phyloP scores from a whole-genome alignment of 2,888 invertebrate genomes.

The Cryptocephalus primarius region DNA sequence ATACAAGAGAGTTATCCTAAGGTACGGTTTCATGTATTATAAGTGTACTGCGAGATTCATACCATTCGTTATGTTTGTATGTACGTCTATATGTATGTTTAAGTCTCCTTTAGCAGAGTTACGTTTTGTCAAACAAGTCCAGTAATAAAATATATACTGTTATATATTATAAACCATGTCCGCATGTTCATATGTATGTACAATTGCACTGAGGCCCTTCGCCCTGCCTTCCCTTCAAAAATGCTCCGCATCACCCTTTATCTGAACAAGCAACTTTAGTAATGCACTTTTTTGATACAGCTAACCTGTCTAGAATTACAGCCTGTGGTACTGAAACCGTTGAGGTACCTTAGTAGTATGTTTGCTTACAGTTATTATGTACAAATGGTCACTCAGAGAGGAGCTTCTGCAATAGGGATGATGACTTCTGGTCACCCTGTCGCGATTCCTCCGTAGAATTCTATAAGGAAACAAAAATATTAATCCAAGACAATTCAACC shows the following conservation, averaged over 20 bases:
- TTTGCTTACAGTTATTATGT: slow-evolving; percentile 34
- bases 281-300: slow-evolving; percentile 40
- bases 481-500: too few species aligned
- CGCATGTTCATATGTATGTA: slow-evolving; percentile 39
- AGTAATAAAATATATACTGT: slow-evolving; percentile 38
- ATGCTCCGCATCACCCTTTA: slow-evolving; percentile 27
- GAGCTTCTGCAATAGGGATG: slow-evolving; percentile 76
- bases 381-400: slow-evolving; percentile 52
- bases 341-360: slow-evolving; percentile 41
- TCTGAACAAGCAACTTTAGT: slow-evolving; percentile 36
- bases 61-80: too few species aligned
- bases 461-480: slow-evolving; percentile 36
- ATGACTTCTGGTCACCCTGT: slow-evolving; percentile 68
- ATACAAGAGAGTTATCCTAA: too few species aligned
- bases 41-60: too few species aligned
- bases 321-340: slow-evolving; percentile 37
- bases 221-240: slow-evolving; percentile 20
- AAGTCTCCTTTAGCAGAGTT: too few species aligned
- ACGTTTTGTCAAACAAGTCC: slow-evolving; percentile 25
- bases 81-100: too few species aligned
- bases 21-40: too few species aligned
- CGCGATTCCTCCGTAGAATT: slow-evolving; percentile 65
- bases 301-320: slow-evolving; percentile 41
- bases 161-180: slow-evolving; percentile 46
- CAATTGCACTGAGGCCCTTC: slow-evolving; percentile 38